phyloP scores from a whole-genome alignment of 2,113 vertebrate genomes.

The Pygoscelis antarcticus region DNA sequence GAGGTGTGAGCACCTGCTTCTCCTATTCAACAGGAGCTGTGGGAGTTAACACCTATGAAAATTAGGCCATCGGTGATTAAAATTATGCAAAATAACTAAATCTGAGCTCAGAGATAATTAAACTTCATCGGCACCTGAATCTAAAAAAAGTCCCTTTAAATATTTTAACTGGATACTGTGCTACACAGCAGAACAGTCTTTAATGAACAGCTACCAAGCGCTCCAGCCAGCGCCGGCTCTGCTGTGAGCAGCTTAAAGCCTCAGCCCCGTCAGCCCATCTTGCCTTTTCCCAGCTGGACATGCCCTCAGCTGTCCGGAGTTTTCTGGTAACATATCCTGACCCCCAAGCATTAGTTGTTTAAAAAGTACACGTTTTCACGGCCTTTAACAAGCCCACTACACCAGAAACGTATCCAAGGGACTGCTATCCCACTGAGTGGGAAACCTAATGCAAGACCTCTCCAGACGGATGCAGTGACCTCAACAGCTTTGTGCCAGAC shows the following conservation, averaged over 20 bases:
- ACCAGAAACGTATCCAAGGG: neutral
- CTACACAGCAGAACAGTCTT: neutral
- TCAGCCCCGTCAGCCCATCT: neutral
- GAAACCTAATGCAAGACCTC: neutral
- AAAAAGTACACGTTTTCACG: neutral
- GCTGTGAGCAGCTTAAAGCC: neutral
- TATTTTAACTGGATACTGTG: neutral
- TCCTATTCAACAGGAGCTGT: neutral
- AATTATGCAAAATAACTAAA: slow-evolving; percentile 58
- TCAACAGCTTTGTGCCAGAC: neutral
- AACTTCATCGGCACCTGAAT: neutral
- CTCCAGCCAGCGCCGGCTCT: accelerated
- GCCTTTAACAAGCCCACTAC: neutral
- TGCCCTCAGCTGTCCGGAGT: neutral
- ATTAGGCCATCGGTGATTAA: slow-evolving; percentile 38
- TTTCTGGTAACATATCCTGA: neutral
- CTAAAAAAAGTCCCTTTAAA: neutral
- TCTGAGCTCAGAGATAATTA: slow-evolving; percentile 36
- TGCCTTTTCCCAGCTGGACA: neutral
- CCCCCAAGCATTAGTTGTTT: neutral
- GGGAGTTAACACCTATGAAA: slow-evolving; percentile 11
- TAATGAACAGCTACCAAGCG: neutral
- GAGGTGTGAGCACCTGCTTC: slow-evolving; percentile 1
- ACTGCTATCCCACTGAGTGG: neutral
- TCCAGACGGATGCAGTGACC: neutral